Evolutionary conservation across 1,140 invertebrate species (phyloP), one percentile per base, ranked within the genome.

Genomic region (Lucilia cuprina): DNA sequence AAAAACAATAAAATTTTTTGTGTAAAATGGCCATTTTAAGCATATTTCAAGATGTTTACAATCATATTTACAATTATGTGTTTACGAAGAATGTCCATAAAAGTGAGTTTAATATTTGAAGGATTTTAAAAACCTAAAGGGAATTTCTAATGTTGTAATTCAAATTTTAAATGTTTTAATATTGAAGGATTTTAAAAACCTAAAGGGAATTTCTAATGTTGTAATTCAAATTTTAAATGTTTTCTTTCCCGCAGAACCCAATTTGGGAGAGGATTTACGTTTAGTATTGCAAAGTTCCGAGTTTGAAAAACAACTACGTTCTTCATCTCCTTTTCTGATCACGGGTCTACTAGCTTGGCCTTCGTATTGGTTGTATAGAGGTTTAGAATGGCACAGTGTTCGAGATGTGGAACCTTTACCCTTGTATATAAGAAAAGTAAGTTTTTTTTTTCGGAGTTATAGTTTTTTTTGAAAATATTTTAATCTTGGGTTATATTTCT

Each of bases 321-420:
- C 55, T 7, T n/a, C n/a, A n/a, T 60, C 14, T 17, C 89, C 89
- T 3, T 90, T 84, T 75, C 17, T 90, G 65, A 74, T 85, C 14
- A 12, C 84, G 0, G 86, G 88, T 34, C 85, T 90, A 1, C 14
- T 89, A 1, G 77, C 86, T 19, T 90, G 89, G 89, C 89, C 89
- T 30, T 70, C 84, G 2, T 90, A 85, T 75, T 90, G 89, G 89
- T 0, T 89, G 9, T 90, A 85, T 77, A 87, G 89, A 0, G 86
- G 89, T 41, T 65, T 82, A 34, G 74, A 87, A 47, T 90, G 89
- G 89, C 55, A 60, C n/a, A 14, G n/a, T n/a, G 55, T 60, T 7
- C 13, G 55, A n/a, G 14, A n/a, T n/a, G 14, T 60, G 7, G 55
- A 60, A 60, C 13, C 55, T 7, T 60, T 60, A 7, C 55, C 55